phyloP scores from a whole-genome alignment of 1,140 invertebrate genomes.

The Drosophila elegans region DNA sequence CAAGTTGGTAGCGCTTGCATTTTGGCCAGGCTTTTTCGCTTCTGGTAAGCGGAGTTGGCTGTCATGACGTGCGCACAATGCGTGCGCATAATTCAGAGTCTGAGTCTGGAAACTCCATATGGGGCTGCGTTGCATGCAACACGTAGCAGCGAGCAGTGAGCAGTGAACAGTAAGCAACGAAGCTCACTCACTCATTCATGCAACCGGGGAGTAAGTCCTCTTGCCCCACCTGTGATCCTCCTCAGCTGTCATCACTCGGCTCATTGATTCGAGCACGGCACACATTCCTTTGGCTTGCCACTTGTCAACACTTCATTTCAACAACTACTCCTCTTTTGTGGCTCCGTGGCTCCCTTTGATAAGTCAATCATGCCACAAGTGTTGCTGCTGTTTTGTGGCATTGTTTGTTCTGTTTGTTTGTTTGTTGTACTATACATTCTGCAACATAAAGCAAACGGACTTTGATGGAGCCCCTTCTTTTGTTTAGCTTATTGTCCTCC shows the following conservation, averaged over 20 bases:
- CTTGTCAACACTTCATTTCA: conserved; percentile 80
- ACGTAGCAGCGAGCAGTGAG: conserved; percentile 40
- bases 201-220: conserved; percentile 10
- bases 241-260: conserved; percentile 62
- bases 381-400: conserved; percentile 57
- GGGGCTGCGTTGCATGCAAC: conserved; percentile 69
- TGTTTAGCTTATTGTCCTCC: conserved; percentile 59
- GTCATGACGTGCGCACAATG: conserved; percentile 81
- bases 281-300: conserved; percentile 80
- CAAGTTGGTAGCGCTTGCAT: conserved; percentile 29
- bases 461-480: conserved; percentile 41
- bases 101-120: conserved; percentile 22
- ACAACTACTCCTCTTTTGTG: conserved; percentile 43
- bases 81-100: conserved; percentile 80
- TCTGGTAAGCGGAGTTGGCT: conserved; percentile 35
- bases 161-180: conserved; percentile 6
- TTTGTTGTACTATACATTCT: conserved; percentile 11
- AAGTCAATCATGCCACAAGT: conserved; percentile 79
- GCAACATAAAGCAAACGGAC: conserved; percentile 29
- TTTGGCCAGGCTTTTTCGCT: conserved; percentile 19
- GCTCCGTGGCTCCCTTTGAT: conserved; percentile 69
- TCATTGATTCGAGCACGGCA: conserved; percentile 75
- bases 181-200: conserved; percentile 76
- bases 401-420: conserved; percentile 33
- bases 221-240: conserved; percentile 3